Conservation (phyloP, 2,888 invertebrate species). For the Tinea trinotella region DNA sequence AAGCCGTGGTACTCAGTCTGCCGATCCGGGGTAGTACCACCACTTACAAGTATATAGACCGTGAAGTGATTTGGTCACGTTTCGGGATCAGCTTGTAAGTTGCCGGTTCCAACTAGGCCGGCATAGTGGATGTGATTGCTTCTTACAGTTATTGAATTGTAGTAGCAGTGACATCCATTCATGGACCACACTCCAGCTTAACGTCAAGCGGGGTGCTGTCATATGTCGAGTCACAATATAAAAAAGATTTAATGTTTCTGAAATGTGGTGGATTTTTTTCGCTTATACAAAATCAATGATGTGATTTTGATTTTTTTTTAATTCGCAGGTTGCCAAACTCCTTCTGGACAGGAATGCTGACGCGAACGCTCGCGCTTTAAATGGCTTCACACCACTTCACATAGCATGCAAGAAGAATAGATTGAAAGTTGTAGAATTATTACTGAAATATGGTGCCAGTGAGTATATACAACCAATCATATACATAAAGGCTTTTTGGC, state of each 20-base stretch:
- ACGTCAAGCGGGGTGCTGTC: not conserved
- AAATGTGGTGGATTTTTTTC: not conserved
- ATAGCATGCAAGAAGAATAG: slow-evolving; percentile 99
- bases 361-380: slow-evolving; percentile 95
- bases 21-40: too few relatives aligned
- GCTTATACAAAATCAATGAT: not conserved
- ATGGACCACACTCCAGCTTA: not conserved
- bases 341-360: slow-evolving; percentile 96
- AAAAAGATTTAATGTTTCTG: too few relatives aligned
- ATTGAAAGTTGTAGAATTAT: slow-evolving; percentile 94
- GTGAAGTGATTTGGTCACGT: too few relatives aligned
- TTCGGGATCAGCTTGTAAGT: too few relatives aligned
- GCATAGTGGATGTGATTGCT: too few relatives aligned
- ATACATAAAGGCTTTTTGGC: too few relatives aligned
- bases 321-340: slow-evolving; percentile 85
- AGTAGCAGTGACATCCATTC: not conserved
- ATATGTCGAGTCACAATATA: too few relatives aligned
- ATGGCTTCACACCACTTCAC: slow-evolving; percentile 98
- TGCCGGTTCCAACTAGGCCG: too few relatives aligned
- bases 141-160: too few relatives aligned
- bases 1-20: too few relatives aligned
- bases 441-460: slow-evolving; percentile 95
- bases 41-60: too few relatives aligned
- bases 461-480: too few relatives aligned
- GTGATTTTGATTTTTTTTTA: not conserved